Evolutionary conservation across 2,113 vertebrate species (phyloP), one percentile per base, ranked within the genome.

Genomic region (Neogale vison): DNA sequence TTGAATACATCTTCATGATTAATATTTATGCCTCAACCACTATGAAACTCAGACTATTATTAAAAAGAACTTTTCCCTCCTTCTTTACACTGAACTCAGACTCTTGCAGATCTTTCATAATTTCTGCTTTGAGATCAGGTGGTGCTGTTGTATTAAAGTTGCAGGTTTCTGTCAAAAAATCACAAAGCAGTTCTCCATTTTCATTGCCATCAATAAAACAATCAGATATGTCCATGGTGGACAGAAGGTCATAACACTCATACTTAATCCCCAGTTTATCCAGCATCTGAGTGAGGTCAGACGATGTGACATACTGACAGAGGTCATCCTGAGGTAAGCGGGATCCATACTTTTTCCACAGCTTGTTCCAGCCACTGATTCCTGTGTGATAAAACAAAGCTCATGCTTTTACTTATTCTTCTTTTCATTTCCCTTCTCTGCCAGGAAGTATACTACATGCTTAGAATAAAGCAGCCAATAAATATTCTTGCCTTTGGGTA

Each of bases 91-190:
- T 99, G 95, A 99, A 99, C 93, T 98, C 99, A 29, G 99, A 99
- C 17, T 99, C 98, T 63, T 98, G 99, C 2, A 99, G 98, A 14
- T 99, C 97, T 94, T 99, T 98, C 67, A 99, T 36, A 55, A 99
- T 93, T 65, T 99, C 98, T 8, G 9, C 95, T 97, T 98, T 99
- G 24, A 99, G 98, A 84, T 99, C 98, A 42, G 98, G 98, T 29
- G 99, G 98, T 65, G 99, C 99, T 7, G 97, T 99, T 96, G 98
- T 98, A 88, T 96, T 99, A 97, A 99, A 99, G 36, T 99, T 96
- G 59, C 92, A 88, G 17, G 99, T 99, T 98, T 99, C 99, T 1
- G 99, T 99, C 97, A 99, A 98, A 98, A 99, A 99, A 97, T 99
- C 99, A 84, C 99, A 98, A 96, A 99, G 98, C 45, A 99, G 96